phyloP scores from a whole-genome alignment of 1,140 invertebrate genomes.

The Drosophila ohnishii region DNA sequence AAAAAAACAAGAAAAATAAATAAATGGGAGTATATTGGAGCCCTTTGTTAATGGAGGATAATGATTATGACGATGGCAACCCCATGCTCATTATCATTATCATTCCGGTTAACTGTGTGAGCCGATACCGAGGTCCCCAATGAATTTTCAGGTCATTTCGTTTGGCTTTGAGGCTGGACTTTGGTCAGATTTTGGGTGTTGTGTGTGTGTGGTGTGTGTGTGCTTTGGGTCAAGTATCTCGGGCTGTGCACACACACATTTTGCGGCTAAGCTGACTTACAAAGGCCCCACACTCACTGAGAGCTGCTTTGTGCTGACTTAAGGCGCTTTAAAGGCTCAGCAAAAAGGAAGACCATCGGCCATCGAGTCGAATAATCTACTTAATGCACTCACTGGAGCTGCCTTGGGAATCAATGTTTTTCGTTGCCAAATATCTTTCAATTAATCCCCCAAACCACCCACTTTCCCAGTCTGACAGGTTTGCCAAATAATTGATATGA shows the following conservation, averaged over 20 bases:
- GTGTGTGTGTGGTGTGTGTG: constrained; percentile 11
- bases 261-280: constrained; percentile 46
- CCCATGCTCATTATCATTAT: constrained; percentile 52
- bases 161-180: constrained; percentile 46
- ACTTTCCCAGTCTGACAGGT: constrained; percentile 8
- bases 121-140: constrained; percentile 25
- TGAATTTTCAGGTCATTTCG: constrained; percentile 54
- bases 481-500: constrained; percentile 64
- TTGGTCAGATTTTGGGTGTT: constrained; percentile 30
- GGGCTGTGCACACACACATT: constrained; percentile 42
- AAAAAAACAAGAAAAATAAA: not conserved
- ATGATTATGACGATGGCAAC: constrained; percentile 26
- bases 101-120: constrained; percentile 31
- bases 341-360: not conserved
- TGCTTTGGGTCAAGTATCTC: constrained; percentile 37
- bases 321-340: constrained; percentile 55
- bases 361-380: constrained; percentile 29
- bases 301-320: constrained; percentile 33
- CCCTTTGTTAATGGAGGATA: constrained; percentile 45
- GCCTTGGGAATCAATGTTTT: constrained; percentile 34
- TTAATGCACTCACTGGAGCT: constrained; percentile 20
- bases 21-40: constrained; percentile 7
- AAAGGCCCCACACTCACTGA: constrained; percentile 27
- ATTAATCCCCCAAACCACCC: constrained; percentile 13
- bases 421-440: constrained; percentile 18